Evolutionary conservation across 2,113 vertebrate genomes (phyloP), one percentile per base, ranked within the genome.

Genomic region (Callopanchax toddi): DNA sequence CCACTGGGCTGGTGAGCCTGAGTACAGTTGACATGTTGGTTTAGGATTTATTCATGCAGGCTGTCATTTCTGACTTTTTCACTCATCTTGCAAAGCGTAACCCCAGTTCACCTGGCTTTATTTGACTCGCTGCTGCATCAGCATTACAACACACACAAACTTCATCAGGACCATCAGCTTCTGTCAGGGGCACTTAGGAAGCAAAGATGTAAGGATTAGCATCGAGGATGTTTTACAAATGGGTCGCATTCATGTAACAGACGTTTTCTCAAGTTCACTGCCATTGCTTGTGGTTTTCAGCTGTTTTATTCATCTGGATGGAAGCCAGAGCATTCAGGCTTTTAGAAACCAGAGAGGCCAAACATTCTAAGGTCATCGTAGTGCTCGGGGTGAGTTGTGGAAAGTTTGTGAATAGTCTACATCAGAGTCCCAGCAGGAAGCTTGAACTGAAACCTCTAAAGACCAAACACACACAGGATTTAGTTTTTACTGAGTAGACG

Each of bases 21-120:
- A 86, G 74, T 64, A 64, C 64, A 78, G 71, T 60, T 77, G 76
- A 85, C 79, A 76, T 73, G 37, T 83, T 55, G 77, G 75, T 88
- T 84, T 79, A 71, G 60, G 70, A 81, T 67, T 68, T 64, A 79
- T 81, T 81, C 79, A 74, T 54, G 57, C 63, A 50, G 51, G 43
- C 81, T 60, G 74, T 73, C 69, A 17, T 26, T 79, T 25, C 50
- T 63, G 39, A 79, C 8, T 0, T 39, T 65, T 48, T 55, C 18
- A 37, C 32, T 67, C 52, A 5, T 48, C 40, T 60, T 40, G 36
- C 48, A 44, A 57, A 34, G 57, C n/a, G 1, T 67, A 34, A 68
- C 78, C 71, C 54, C 18, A 4, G 53, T 66, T 83, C 65, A 74
- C 70, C 73, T 73, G 50, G 7, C 32, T 49, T 11, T 16, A n/a